Conservation (phyloP, 2,113 vertebrate species). For the Apodemus sylvaticus region DNA sequence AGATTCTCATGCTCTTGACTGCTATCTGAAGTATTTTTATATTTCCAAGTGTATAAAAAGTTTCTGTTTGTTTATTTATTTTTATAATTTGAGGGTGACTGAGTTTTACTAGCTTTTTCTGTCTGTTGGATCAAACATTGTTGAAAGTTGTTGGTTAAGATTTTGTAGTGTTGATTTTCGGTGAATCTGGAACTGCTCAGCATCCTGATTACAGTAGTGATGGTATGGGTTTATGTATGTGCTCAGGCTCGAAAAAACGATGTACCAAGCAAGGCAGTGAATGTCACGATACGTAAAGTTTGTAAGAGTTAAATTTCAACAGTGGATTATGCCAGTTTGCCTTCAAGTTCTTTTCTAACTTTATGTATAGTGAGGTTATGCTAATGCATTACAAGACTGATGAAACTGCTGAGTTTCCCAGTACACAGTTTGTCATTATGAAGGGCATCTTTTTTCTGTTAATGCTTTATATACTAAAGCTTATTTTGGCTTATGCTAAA, state of each 20-base stretch:
- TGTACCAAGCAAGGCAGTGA: not conserved
- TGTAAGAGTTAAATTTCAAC: not conserved
- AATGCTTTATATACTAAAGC: not conserved
- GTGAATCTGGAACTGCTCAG: not conserved
- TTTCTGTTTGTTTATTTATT: not conserved
- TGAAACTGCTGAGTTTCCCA: not conserved
- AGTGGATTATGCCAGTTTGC: not conserved
- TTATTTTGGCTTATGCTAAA: not conserved
- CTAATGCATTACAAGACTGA: not conserved
- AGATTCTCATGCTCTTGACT: not conserved
- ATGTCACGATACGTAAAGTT: not conserved
- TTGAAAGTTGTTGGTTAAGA: slow-evolving; percentile 5
- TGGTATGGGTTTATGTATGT: too few relatives aligned
- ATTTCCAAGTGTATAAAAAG: not conserved
- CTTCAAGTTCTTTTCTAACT: not conserved
- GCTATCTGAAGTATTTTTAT: not conserved
- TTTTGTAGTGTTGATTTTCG: not conserved
- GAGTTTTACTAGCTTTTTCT: not conserved
- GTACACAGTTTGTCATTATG: not conserved
- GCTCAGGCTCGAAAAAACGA: not conserved
- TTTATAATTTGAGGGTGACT: not conserved
- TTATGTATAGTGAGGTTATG: not conserved
- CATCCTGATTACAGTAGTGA: not conserved
- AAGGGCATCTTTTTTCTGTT: not conserved
- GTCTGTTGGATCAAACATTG: not conserved